Conservation (phyloP, 2,888 invertebrate species). For the Crepidodera aurea region DNA sequence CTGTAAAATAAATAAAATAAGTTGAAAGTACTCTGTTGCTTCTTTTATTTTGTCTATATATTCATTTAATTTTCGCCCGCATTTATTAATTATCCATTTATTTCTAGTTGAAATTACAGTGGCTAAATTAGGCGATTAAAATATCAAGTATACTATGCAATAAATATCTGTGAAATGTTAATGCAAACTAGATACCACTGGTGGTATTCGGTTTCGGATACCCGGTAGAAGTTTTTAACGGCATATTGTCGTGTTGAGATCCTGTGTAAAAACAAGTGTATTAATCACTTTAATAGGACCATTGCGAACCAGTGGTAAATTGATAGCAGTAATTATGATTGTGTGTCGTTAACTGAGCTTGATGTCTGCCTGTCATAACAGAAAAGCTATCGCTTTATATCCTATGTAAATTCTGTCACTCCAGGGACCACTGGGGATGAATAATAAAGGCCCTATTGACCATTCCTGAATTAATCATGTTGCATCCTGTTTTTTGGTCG, state of each 20-base stretch:
- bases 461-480: constrained; percentile 20
- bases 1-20: too few species aligned
- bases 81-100: too few species aligned
- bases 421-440: constrained; percentile 28
- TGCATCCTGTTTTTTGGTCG: constrained; percentile 18
- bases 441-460: constrained; percentile 28
- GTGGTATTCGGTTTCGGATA: neutral
- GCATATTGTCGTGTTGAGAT: constrained; percentile 54
- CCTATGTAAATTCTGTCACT: constrained; percentile 47
- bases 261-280: constrained; percentile 53
- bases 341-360: constrained; percentile 57
- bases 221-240: constrained; percentile 49
- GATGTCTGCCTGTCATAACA: constrained; percentile 54
- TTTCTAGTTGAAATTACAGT: too few species aligned
- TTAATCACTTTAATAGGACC: constrained; percentile 60
- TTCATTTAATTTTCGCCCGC: too few species aligned
- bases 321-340: constrained; percentile 59
- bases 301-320: constrained; percentile 55
- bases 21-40: too few species aligned
- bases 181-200: too few species aligned
- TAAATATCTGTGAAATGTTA: too few species aligned
- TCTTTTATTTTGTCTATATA: too few species aligned
- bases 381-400: constrained; percentile 49
- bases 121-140: too few species aligned
- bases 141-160: too few species aligned